These are phyloP conservation scores for Argyrosomus regius DNA, from an alignment of 2,797 vertebrate species.

Conservation along the genomic window DNA sequence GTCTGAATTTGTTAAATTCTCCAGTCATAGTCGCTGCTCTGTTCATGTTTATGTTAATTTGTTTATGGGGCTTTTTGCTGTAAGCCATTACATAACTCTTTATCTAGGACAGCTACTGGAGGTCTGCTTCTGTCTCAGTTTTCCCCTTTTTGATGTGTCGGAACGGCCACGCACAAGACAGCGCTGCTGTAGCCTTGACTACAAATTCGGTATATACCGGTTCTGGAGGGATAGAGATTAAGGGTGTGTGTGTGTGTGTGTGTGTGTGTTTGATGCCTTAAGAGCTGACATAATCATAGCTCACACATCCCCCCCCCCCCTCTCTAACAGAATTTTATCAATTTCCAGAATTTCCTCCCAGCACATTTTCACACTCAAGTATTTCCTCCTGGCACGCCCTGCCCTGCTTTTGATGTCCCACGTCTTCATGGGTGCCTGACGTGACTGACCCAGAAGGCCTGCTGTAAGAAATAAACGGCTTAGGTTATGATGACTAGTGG, in stretches of 20 bases:
- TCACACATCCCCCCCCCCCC: conserved; percentile 18
- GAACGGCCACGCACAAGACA: conserved; percentile 32
- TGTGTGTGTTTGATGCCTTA: not conserved
- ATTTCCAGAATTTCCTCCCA: conserved; percentile 46
- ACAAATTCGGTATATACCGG: conserved; percentile 7
- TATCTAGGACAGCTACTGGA: conserved; percentile 76
- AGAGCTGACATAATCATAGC: conserved; percentile 48
- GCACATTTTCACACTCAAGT: conserved; percentile 39
- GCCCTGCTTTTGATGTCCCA: conserved; percentile 55
- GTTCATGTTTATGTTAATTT: conserved; percentile 74
- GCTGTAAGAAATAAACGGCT: conserved; percentile 57
- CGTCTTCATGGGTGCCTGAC: conserved; percentile 42
- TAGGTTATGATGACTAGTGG: conserved; percentile 48
- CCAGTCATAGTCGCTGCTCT: conserved; percentile 35
- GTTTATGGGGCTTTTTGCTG: conserved; percentile 63
- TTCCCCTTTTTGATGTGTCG: conserved; percentile 54
- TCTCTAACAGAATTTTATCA: conserved; percentile 42
- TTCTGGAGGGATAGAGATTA: not conserved
- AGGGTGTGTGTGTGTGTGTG: conserved; percentile 24
- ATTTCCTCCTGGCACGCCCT: conserved; percentile 54
- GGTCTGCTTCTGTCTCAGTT: conserved; percentile 68
- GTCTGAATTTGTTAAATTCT: conserved; percentile 44
- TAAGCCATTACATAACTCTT: conserved; percentile 77
- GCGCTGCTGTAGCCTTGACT: conserved; percentile 7
- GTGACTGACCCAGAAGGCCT: conserved; percentile 42